Percentiles rank a stretch among this genome's conserved stretches.
Conservation (phyloP, 30 jellyfish, hydroid and myxozoan species). For the Chrysaora quinquecirrha region DNA sequence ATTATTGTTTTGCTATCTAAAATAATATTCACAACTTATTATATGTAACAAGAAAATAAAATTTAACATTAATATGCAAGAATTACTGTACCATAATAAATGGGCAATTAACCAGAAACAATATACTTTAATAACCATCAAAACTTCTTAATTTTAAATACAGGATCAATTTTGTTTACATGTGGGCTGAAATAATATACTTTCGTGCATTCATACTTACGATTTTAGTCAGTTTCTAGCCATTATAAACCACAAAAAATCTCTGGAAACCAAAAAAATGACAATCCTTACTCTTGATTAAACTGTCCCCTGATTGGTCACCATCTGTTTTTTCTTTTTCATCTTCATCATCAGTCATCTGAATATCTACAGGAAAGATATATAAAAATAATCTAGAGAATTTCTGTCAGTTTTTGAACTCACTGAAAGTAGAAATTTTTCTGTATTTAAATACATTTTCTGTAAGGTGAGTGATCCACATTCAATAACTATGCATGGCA, state of each 20-base stretch:
- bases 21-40: neutral
- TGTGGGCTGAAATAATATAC: neutral
- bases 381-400: neutral
- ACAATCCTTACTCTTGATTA: neutral
- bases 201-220: neutral
- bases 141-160: neutral
- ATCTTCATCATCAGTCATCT: neutral
- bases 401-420: neutral
- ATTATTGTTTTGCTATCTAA: neutral
- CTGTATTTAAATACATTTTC: neutral
- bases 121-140: neutral
- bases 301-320: neutral
- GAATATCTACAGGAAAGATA: neutral
- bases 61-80: neutral
- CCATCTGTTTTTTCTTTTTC: neutral
- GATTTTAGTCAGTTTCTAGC: neutral
- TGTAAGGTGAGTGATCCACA: neutral
- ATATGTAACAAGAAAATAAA: neutral
- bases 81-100: neutral
- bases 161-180: neutral
- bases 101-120: neutral
- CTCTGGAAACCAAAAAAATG: neutral
- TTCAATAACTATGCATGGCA: neutral
- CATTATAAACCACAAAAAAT: neutral
- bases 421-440: neutral